These are phyloP conservation scores for Cromileptes altivelis DNA, from an alignment of 2,113 vertebrate species.

Conservation along the genomic window DNA sequence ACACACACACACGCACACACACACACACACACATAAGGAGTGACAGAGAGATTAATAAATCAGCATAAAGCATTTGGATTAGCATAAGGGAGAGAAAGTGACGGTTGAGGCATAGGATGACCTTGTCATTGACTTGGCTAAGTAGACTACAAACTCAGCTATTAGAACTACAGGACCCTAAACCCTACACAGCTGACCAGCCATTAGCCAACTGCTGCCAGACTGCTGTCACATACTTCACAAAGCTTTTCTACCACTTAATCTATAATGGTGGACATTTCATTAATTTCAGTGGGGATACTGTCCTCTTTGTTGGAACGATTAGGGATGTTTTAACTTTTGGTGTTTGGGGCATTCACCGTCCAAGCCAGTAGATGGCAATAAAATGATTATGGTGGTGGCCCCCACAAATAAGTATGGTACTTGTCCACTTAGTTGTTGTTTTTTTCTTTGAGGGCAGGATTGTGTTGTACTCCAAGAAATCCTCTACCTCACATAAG, in stretches of 20 bases:
- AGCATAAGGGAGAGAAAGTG: conserved; percentile 23
- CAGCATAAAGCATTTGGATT: conserved; percentile 45
- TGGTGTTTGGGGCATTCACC: background rate
- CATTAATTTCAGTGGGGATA: background rate
- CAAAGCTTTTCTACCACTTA: background rate
- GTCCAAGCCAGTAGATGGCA: too few species aligned
- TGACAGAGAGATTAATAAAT: conserved; percentile 56
- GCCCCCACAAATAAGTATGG: background rate
- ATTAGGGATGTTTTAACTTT: background rate
- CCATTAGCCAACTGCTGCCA: background rate
- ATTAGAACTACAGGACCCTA: conserved; percentile 14
- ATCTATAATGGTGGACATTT: conserved; percentile 16
- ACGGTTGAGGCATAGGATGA: conserved; percentile 23
- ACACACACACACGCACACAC: background rate
- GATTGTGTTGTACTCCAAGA: background rate
- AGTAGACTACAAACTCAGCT: conserved; percentile 32
- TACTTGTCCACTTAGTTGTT: background rate
- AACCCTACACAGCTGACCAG: background rate
- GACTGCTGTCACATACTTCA: conserved; percentile 4
- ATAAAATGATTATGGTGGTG: background rate
- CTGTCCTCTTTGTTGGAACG: background rate
- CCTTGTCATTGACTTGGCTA: conserved; percentile 40
- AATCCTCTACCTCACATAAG: background rate
- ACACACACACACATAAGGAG: conserved; percentile 14
- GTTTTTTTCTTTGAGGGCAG: background rate